Evolutionary conservation across 2,888 invertebrate genomes (phyloP).

Genomic region (Drosophila eohydei): DNA sequence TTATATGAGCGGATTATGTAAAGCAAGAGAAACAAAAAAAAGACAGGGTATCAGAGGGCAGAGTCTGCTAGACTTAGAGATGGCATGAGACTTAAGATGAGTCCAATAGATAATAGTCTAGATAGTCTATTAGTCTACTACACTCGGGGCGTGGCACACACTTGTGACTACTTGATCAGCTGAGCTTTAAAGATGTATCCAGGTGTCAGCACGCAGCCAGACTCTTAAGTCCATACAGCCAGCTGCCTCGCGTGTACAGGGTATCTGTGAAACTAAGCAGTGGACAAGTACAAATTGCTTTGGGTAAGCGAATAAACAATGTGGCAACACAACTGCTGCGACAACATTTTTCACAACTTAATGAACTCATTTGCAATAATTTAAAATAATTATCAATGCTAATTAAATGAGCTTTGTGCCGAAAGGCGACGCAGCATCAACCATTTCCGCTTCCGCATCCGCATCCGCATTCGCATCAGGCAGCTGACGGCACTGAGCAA

Average conservation of each 20-base stretch:
- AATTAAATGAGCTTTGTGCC: constrained; percentile 66
- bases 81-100: not conserved
- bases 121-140: too few relatives aligned
- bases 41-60: constrained; percentile 3
- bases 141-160: not conserved
- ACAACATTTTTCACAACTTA: constrained; percentile 73
- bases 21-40: constrained; percentile 5
- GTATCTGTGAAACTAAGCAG: constrained; percentile 15
- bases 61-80: not conserved
- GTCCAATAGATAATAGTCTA: too few relatives aligned
- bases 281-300: constrained; percentile 57
- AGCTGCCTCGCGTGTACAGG: not conserved
- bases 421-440: constrained; percentile 29
- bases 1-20: constrained; percentile 74
- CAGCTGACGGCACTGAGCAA: not conserved
- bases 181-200: not conserved
- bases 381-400: constrained; percentile 81
- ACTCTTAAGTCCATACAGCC: not conserved
- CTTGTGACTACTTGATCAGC: too few relatives aligned
- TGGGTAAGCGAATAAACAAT: constrained; percentile 40
- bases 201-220: not conserved
- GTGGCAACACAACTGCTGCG: constrained; percentile 24
- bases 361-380: constrained; percentile 77
- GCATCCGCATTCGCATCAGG: not conserved
- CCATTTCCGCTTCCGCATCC: constrained; percentile 11